Evolutionary conservation across 2,888 invertebrate genomes (phyloP), one percentile per base, ranked within the genome.

Genomic region (Sesia bembeciformis): DNA sequence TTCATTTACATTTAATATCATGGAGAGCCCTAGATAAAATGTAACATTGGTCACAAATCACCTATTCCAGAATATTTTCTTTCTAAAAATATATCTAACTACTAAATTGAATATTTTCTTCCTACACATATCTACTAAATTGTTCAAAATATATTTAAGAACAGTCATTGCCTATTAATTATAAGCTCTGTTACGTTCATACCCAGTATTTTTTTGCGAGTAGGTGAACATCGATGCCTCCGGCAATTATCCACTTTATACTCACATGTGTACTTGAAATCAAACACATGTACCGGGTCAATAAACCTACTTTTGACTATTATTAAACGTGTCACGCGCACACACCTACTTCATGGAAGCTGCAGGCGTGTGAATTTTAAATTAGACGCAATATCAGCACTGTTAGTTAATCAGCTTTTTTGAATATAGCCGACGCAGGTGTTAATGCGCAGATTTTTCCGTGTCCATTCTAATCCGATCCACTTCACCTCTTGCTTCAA

Each of bases 321-420:
- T 42, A 50, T 61, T 56, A 53, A 58, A 59, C 66, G 65, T 60
- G 55, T 66, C 66, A 65, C 67, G 64, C 62, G 62, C 63, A 61
- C 53, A 56, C 41, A 39, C 51, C 54, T 55, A 39, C 39, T 50
- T 56, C 54, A 55, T 50, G 52, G 58, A 56, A 56, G 56, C 49
- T 62, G 58, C 58, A 62, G 51, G 57, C 53, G 51, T 52, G 52
- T 54, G 62, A 58, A 60, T 59, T 58, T 55, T 54, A 58, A 62
- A 58, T 46, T 56, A 54, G 39, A 39, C 51, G 46, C 53, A 56
- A 50, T 52, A 46, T 53, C 23, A 23, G 52, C 7, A 6, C 3
- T 43, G 41, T 40, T 38, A 50, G 39, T 38, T 23, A 50, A 50
- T 23, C 6, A 40, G 52, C 8, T 5, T 52, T 40, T 41, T 52